Evolutionary conservation across 2,113 vertebrate genomes (phyloP).

Genomic region (Chaenogobius annularis): DNA sequence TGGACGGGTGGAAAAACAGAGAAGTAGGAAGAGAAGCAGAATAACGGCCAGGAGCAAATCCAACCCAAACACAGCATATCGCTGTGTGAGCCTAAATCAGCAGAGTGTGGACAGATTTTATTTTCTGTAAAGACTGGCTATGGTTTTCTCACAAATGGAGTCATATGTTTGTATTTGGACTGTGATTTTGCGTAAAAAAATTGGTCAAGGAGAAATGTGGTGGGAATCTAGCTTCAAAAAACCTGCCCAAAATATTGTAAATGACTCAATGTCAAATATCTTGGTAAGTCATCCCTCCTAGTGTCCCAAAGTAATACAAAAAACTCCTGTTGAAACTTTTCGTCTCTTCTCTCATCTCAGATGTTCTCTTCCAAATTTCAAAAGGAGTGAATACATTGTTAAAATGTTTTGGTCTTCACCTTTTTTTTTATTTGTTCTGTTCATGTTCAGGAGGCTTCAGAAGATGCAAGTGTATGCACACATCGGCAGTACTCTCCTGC

Average conservation of each 20-base stretch:
- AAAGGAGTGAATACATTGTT: neutral
- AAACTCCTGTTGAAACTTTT: neutral
- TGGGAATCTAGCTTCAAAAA: neutral
- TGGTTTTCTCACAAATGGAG: neutral
- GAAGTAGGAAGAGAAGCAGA: conserved; percentile 9
- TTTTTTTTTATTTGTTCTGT: neutral
- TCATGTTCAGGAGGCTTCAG: neutral
- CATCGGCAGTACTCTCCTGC: too few species aligned
- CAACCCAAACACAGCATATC: conserved; percentile 38
- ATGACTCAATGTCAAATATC: neutral
- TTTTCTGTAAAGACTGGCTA: neutral
- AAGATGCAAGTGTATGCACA: too few species aligned
- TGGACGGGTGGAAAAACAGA: conserved; percentile 44
- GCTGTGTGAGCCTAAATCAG: conserved; percentile 15
- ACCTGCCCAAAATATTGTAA: neutral
- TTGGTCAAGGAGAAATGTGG: neutral
- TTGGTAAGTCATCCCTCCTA: neutral
- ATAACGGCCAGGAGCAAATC: conserved; percentile 30
- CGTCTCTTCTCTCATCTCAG: neutral
- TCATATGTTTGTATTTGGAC: neutral
- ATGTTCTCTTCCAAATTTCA: neutral
- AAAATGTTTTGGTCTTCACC: neutral
- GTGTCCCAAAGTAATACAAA: neutral
- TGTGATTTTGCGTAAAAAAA: neutral
- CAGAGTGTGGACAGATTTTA: conserved; percentile 4